Percentiles rank a stretch among this genome's conserved stretches.
phyloP scores from a whole-genome alignment of 2,888 invertebrate species.

The Sminthurinus aureus region DNA sequence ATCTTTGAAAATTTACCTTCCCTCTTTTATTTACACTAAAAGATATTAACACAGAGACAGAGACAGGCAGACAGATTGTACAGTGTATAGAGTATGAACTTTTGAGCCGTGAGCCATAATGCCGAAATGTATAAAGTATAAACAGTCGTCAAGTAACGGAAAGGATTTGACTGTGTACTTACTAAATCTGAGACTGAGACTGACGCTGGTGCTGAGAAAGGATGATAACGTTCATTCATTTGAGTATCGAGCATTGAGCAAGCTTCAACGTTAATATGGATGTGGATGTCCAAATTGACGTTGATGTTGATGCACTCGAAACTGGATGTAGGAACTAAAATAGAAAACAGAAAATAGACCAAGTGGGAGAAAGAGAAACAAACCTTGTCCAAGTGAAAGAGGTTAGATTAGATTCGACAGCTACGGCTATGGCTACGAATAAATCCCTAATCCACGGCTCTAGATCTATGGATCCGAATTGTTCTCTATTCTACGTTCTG shows the following conservation, averaged over 20 bases:
- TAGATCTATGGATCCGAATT: too few relatives aligned
- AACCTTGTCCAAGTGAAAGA: not conserved
- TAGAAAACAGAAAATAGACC: not conserved
- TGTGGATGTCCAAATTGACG: too few relatives aligned
- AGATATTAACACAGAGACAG: not conserved
- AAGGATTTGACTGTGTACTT: not conserved
- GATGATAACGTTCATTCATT: not conserved
- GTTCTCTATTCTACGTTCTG: too few relatives aligned
- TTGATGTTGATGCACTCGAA: not conserved
- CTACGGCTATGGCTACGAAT: too few relatives aligned
- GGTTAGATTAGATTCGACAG: too few relatives aligned
- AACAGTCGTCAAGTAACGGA: conserved; percentile 12
- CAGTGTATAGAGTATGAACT: not conserved
- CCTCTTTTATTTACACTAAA: too few relatives aligned
- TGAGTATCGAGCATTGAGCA: not conserved
- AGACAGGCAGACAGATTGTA: not conserved
- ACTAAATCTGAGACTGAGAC: not conserved
- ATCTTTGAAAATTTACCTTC: too few relatives aligned
- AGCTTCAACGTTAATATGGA: not conserved
- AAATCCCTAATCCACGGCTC: too few relatives aligned
- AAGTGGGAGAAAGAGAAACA: not conserved
- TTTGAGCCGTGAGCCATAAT: not conserved
- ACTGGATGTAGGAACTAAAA: too few relatives aligned
- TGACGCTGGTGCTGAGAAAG: not conserved
- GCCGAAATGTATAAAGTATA: not conserved